Conservation (phyloP, 1,140 invertebrate genomes). For the Phenacoccus solenopsis region DNA sequence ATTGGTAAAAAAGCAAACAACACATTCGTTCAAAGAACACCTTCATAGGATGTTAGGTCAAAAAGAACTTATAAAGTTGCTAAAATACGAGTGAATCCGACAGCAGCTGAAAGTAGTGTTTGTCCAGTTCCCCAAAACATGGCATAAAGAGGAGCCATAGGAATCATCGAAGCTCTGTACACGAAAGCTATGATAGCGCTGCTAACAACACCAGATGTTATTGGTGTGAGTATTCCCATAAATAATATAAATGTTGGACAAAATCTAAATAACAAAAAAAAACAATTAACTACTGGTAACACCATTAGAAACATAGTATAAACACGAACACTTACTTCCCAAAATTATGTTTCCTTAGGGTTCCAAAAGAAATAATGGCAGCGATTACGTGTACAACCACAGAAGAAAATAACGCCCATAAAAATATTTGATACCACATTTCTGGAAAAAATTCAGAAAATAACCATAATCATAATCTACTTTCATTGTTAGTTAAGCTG, state of each 20-base stretch:
- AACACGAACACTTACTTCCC: conserved; percentile 47
- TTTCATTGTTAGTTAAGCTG: background rate
- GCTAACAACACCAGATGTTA: conserved; percentile 74
- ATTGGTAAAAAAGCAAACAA: too few species aligned
- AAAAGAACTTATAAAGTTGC: conserved; percentile 50
- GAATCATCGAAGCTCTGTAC: conserved; percentile 72
- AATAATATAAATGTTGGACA: conserved; percentile 75
- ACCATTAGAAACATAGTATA: background rate
- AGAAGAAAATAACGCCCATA: conserved; percentile 88
- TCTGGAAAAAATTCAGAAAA: conserved; percentile 45
- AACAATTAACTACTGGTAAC: background rate
- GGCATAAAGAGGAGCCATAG: conserved; percentile 80
- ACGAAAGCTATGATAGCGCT: conserved; percentile 90
- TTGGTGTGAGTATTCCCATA: conserved; percentile 73
- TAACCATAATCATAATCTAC: background rate
- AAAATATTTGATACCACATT: conserved; percentile 92
- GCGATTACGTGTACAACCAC: conserved; percentile 82
- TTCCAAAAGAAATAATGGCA: conserved; percentile 77
- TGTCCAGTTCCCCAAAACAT: conserved; percentile 88
- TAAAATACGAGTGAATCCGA: conserved; percentile 83
- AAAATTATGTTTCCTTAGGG: conserved; percentile 80
- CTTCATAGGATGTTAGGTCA: too few species aligned
- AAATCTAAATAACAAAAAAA: conserved; percentile 40
- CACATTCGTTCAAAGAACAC: too few species aligned
- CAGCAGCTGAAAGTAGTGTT: conserved; percentile 70